These are phyloP conservation scores for Leptinotarsa defecta DNA, from an alignment of 1,140 invertebrate genomes.

Conservation along the genomic window DNA sequence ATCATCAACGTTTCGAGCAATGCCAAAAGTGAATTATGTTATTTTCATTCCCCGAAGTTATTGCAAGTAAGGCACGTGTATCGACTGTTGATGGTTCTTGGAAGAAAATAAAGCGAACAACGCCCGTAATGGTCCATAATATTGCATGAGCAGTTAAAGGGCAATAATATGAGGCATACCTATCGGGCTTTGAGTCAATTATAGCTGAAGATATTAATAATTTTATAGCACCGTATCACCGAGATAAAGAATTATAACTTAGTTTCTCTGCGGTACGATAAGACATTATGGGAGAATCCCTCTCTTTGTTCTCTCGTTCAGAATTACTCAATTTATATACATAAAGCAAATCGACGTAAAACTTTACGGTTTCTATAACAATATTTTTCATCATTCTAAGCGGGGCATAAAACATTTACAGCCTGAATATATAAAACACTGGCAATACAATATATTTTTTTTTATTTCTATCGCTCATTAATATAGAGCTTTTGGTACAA, in stretches of 20 bases:
- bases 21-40: conserved; percentile 8
- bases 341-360: conserved; percentile 30
- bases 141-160: conserved; percentile 41
- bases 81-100: conserved; percentile 11
- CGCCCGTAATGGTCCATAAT: conserved; percentile 20
- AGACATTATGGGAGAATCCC: conserved; percentile 30
- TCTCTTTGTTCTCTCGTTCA: conserved; percentile 36
- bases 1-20: neutral
- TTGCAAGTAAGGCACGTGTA: conserved; percentile 9
- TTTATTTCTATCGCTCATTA: conserved; percentile 45
- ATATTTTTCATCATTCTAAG: conserved; percentile 40
- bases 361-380: conserved; percentile 42
- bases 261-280: conserved; percentile 41
- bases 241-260: conserved; percentile 55
- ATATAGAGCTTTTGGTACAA: conserved; percentile 41
- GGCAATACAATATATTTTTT: conserved; percentile 32
- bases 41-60: neutral
- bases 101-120: conserved; percentile 22
- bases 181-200: conserved; percentile 51
- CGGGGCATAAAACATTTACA: conserved; percentile 42
- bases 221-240: conserved; percentile 48
- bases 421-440: conserved; percentile 38
- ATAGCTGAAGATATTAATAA: conserved; percentile 53
- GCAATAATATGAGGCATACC: conserved; percentile 48
- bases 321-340: conserved; percentile 43